phyloP scores from a whole-genome alignment of 2,113 vertebrate species.

The Donacobius atricapilla region DNA sequence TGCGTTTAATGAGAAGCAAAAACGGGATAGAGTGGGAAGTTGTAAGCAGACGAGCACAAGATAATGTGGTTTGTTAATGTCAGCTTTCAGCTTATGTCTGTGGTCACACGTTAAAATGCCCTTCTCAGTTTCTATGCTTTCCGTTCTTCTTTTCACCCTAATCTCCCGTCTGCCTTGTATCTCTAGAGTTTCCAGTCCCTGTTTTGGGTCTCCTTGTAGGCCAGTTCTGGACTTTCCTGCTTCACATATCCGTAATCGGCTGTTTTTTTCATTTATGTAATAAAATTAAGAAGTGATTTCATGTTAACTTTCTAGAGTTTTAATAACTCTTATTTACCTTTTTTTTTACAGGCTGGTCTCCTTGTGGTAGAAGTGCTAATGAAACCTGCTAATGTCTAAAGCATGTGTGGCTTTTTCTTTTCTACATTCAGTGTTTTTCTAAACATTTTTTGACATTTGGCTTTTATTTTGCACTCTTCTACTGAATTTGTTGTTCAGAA shows the following conservation, averaged over 20 bases:
- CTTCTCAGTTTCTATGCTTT: neutral
- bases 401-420: neutral
- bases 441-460: neutral
- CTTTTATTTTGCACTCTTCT: slow-evolving; percentile 8
- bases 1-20: neutral
- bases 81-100: neutral
- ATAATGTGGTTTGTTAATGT: slow-evolving; percentile 46
- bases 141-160: slow-evolving; percentile 23
- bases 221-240: neutral
- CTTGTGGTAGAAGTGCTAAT: neutral
- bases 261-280: neutral
- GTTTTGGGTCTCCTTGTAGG: neutral
- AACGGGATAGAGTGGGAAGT: neutral
- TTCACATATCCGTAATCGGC: neutral
- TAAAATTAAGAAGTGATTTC: neutral
- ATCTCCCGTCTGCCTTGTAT: neutral
- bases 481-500: neutral
- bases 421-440: neutral
- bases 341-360: neutral
- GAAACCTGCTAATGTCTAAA: slow-evolving; percentile 1
- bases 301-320: neutral
- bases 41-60: neutral
- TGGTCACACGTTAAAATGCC: neutral
- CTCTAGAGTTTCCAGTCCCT: neutral
- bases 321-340: neutral